A percentile compares a stretch with the other conserved stretches of the same genome.
These are phyloP conservation scores for Leucophenga montana DNA, from an alignment of 2,888 invertebrate genomes.

Conservation along the genomic window DNA sequence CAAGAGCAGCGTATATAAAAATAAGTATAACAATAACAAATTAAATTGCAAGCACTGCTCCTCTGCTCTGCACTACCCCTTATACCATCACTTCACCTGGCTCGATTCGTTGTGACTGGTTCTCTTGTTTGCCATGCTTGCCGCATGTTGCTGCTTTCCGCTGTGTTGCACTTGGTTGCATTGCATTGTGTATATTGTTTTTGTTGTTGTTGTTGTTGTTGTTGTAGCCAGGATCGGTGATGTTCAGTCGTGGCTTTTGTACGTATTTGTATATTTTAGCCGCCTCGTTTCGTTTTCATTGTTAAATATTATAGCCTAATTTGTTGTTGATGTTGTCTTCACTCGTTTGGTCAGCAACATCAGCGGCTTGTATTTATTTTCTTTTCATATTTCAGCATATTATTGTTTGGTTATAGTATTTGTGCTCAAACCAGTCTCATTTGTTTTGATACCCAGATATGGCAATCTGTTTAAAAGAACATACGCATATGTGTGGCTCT, in stretches of 20 bases:
- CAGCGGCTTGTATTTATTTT: neutral
- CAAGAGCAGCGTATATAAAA: neutral
- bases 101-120: neutral
- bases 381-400: neutral
- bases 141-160: conserved; percentile 26
- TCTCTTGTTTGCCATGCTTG: neutral
- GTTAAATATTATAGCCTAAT: neutral
- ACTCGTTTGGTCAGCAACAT: neutral
- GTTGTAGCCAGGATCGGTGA: neutral
- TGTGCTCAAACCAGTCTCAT: no score
- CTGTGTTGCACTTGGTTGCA: conserved; percentile 20
- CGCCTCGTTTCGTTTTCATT: conserved; percentile 14
- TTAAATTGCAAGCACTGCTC: conserved; percentile 20
- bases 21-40: conserved; percentile 20
- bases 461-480: no score
- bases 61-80: neutral
- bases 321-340: neutral
- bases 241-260: neutral
- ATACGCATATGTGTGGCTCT: no score
- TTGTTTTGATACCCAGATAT: no score
- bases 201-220: neutral
- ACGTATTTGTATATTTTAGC: neutral
- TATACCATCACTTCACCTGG: neutral
- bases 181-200: conserved; percentile 2
- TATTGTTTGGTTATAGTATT: neutral